These are phyloP conservation scores for Acestrorhynchus altus DNA, from an alignment of 2,797 vertebrate genomes.

Conservation along the genomic window DNA sequence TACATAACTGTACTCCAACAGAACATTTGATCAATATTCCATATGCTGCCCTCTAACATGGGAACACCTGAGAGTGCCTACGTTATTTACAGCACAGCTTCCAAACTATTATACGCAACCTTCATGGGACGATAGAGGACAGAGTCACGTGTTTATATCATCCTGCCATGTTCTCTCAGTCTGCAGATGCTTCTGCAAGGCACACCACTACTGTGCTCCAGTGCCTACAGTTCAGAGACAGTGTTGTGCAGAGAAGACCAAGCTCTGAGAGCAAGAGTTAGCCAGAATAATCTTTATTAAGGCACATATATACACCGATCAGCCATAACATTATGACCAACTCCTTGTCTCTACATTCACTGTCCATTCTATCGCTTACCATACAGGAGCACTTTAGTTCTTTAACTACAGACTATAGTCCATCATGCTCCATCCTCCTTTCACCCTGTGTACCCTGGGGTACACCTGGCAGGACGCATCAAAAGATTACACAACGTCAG, in stretches of 20 bases:
- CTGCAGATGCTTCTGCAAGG: constrained; percentile 26
- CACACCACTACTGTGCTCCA: background rate
- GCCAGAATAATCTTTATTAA: too few relatives aligned
- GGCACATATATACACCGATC: too few relatives aligned
- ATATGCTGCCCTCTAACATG: background rate
- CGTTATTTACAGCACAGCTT: background rate
- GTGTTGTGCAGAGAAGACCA: background rate
- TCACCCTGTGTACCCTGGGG: too few relatives aligned
- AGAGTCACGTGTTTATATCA: constrained; percentile 11
- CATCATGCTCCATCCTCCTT: too few relatives aligned
- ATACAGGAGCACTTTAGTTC: too few relatives aligned
- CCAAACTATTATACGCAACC: constrained; percentile 21
- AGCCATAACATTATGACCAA: too few relatives aligned
- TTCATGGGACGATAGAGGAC: constrained; percentile 22
- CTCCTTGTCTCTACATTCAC: too few relatives aligned
- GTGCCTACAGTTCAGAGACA: background rate
- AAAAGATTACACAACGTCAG: background rate
- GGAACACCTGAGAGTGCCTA: background rate
- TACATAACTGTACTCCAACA: background rate
- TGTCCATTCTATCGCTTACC: too few relatives aligned
- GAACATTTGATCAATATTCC: background rate
- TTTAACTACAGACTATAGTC: too few relatives aligned
- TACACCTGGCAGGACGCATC: background rate
- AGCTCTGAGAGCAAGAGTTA: background rate
- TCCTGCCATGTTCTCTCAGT: background rate